These are phyloP conservation scores for Leptinotarsa haldemani DNA, from an alignment of 2,888 invertebrate genomes.

Conservation along the genomic window DNA sequence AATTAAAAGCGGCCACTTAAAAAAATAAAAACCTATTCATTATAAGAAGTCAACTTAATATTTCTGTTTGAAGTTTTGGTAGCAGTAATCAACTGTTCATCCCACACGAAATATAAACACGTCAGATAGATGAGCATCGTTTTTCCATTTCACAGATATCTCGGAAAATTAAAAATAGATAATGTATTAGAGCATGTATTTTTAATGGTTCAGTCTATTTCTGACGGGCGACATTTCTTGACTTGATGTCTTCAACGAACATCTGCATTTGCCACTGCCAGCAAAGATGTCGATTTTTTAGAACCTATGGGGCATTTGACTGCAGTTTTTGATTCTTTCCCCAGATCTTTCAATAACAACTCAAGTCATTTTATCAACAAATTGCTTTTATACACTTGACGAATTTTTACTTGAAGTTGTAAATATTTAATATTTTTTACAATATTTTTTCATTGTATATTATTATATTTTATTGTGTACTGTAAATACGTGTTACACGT, in stretches of 20 bases:
- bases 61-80: conserved; percentile 7
- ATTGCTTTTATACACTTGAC: too few relatives aligned
- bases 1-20: neutral
- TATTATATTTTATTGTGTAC: too few relatives aligned
- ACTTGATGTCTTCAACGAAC: neutral
- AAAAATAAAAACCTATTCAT: neutral
- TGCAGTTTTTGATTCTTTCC: too few relatives aligned
- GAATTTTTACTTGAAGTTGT: too few relatives aligned
- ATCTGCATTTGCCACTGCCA: neutral
- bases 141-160: neutral
- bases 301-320: neutral
- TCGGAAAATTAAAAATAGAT: neutral
- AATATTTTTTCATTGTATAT: too few relatives aligned
- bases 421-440: too few relatives aligned
- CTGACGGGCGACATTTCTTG: neutral
- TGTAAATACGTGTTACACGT: too few relatives aligned
- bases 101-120: neutral
- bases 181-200: neutral
- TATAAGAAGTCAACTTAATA: neutral
- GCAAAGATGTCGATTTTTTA: neutral
- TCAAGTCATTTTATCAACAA: too few relatives aligned
- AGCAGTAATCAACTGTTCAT: neutral
- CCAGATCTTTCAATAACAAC: too few relatives aligned
- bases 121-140: neutral
- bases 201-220: conserved; percentile 8